Percentiles rank a stretch among this genome's conserved stretches.
Conservation (phyloP, 2,888 invertebrate genomes). For the Biston betularia region DNA sequence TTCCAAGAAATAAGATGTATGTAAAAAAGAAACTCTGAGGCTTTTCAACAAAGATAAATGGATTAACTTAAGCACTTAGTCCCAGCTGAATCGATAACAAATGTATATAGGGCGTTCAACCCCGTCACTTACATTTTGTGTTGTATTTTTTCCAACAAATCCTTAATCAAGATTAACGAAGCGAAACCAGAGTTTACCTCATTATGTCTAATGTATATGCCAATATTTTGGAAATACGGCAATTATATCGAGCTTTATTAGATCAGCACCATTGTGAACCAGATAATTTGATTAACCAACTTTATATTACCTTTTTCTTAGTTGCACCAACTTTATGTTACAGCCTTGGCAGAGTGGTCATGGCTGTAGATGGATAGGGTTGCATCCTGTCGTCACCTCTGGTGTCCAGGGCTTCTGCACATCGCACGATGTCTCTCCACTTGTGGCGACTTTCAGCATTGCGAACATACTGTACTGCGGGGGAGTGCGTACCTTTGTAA, state of each 20-base stretch:
- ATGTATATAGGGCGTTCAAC: conserved; percentile 16
- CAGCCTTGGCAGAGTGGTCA: too few relatives aligned
- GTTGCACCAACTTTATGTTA: too few relatives aligned
- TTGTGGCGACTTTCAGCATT: too few relatives aligned
- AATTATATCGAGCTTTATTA: neutral
- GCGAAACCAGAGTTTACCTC: neutral
- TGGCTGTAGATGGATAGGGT: too few relatives aligned
- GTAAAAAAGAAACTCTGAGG: conserved; percentile 24
- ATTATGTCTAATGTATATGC: neutral
- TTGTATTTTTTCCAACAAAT: neutral
- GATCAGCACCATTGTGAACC: neutral
- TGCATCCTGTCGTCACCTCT: too few relatives aligned
- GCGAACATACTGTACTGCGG: too few relatives aligned
- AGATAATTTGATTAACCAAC: too few relatives aligned
- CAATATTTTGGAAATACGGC: neutral
- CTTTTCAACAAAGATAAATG: conserved; percentile 30
- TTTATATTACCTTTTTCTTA: too few relatives aligned
- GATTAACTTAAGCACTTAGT: conserved; percentile 22
- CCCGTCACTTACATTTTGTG: conserved; percentile 4
- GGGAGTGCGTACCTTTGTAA: too few relatives aligned
- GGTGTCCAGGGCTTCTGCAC: too few relatives aligned
- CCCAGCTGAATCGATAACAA: conserved; percentile 20
- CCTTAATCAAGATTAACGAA: neutral
- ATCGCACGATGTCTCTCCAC: too few relatives aligned
- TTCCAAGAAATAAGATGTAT: conserved; percentile 20